phyloP scores from a whole-genome alignment of 2,797 vertebrate species.

The Podargus strigoides region DNA sequence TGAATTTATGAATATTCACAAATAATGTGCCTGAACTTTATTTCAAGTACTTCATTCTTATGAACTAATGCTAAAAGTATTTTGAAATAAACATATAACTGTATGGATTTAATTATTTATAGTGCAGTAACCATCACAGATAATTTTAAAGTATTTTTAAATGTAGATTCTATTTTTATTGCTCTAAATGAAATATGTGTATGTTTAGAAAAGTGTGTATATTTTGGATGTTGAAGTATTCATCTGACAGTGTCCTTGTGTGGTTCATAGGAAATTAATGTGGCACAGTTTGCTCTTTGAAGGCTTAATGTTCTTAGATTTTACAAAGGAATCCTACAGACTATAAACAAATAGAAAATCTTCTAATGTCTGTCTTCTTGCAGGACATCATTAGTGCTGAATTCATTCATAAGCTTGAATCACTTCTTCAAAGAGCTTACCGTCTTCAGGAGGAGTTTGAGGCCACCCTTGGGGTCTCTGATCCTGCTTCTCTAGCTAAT shows the following conservation, averaged over 20 bases:
- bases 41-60: background rate
- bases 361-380: background rate
- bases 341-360: background rate
- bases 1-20: background rate
- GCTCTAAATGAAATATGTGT: background rate
- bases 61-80: background rate
- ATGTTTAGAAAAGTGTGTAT: background rate
- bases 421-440: constrained; percentile 92
- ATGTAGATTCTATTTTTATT: background rate
- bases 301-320: background rate
- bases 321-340: background rate
- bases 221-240: background rate
- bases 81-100: background rate
- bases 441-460: constrained; percentile 97
- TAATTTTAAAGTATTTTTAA: background rate
- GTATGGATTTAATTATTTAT: background rate
- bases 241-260: background rate
- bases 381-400: constrained; percentile 93
- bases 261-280: background rate
- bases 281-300: background rate
- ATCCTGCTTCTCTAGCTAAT: constrained; percentile 78
- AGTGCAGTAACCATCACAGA: background rate
- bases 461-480: constrained; percentile 82
- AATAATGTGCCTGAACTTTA: background rate
- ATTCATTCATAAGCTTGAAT: constrained; percentile 93